These are phyloP conservation scores for Synanthedon tipuliformis DNA, from an alignment of 2,888 invertebrate species.

Conservation along the genomic window DNA sequence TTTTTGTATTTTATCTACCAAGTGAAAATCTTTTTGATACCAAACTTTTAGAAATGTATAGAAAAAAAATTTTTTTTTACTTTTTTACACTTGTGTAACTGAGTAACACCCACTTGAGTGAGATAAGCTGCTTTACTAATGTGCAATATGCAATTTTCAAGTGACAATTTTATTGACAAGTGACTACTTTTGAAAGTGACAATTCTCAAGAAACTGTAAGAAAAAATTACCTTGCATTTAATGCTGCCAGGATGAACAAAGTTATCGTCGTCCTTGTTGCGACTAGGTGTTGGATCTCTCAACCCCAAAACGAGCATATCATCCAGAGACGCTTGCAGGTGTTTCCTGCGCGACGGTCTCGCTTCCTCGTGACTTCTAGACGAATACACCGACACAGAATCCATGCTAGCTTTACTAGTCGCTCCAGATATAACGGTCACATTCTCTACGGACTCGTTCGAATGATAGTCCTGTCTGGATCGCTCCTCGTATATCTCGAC, in stretches of 20 bases:
- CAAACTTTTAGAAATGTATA: too few relatives aligned
- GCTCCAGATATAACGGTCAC: conserved; percentile 57
- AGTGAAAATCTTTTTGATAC: too few relatives aligned
- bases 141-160: too few relatives aligned
- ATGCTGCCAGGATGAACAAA: conserved; percentile 57
- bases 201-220: conserved; percentile 3
- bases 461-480: conserved; percentile 39
- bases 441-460: conserved; percentile 67
- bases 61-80: too few relatives aligned
- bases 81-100: too few relatives aligned
- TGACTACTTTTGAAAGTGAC: conserved; percentile 9
- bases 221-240: conserved; percentile 42
- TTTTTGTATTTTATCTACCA: too few relatives aligned
- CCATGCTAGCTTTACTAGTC: conserved; percentile 50
- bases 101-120: too few relatives aligned
- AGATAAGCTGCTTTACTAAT: too few relatives aligned
- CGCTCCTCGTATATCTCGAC: conserved; percentile 57
- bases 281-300: conserved; percentile 23
- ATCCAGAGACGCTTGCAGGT: conserved; percentile 67
- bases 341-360: conserved; percentile 33
- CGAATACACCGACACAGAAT: conserved; percentile 71
- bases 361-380: conserved; percentile 69
- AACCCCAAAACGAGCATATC: conserved; percentile 68
- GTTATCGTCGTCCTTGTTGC: conserved; percentile 44
- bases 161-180: too few relatives aligned